phyloP scores from a whole-genome alignment of 2,113 vertebrate species.

The Cairina moschata region DNA sequence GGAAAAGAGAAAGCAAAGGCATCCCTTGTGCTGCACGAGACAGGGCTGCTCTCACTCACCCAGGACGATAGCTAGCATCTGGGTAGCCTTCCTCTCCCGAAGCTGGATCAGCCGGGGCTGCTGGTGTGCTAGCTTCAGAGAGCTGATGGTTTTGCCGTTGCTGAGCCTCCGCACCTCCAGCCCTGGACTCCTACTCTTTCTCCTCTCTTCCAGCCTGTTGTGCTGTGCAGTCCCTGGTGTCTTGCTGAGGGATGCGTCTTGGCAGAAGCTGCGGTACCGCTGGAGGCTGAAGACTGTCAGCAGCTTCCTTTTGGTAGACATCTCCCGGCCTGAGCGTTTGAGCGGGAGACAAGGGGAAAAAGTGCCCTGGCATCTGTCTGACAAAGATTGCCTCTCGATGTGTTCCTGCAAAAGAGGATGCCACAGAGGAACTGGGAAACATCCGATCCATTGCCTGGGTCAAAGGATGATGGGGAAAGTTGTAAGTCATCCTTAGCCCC shows the following conservation, averaged over 20 bases:
- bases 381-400: conserved; percentile 48
- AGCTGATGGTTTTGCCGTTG: conserved; percentile 82
- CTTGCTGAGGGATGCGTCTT: conserved; percentile 78
- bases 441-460: not conserved
- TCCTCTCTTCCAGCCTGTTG: conserved; percentile 37
- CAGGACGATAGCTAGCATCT: conserved; percentile 94
- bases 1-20: not conserved
- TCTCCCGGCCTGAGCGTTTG: conserved; percentile 53
- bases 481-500: not conserved
- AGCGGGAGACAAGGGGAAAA: conserved; percentile 58
- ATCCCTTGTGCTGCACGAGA: not conserved
- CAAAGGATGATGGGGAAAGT: not conserved
- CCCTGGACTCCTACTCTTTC: conserved; percentile 54
- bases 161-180: conserved; percentile 86
- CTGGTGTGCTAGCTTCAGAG: conserved; percentile 73
- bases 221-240: conserved; percentile 70
- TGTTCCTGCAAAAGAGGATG: conserved; percentile 63
- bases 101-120: conserved; percentile 82
- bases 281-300: conserved; percentile 79
- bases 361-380: conserved; percentile 51
- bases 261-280: conserved; percentile 89
- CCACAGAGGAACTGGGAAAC: not conserved
- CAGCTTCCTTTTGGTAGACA: conserved; percentile 74
- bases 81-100: conserved; percentile 93
- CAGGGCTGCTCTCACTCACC: conserved; percentile 80